These are phyloP conservation scores for Brachycybe producta DNA, from an alignment of 2,888 invertebrate species.

Conservation along the genomic window DNA sequence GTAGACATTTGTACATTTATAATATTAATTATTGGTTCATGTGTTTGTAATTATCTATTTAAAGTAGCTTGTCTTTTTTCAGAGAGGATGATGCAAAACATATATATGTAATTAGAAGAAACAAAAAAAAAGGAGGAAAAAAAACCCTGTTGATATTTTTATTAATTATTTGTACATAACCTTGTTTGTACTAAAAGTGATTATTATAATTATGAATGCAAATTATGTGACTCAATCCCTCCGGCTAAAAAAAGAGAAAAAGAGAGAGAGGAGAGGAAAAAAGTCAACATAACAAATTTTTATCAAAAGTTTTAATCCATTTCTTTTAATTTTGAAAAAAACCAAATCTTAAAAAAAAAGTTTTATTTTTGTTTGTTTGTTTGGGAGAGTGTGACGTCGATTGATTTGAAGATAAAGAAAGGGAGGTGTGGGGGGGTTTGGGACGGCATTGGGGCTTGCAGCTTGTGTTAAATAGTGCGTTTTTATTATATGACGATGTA, in stretches of 20 bases:
- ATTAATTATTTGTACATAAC: conserved; percentile 13
- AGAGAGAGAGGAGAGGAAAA: no score
- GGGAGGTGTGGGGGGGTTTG: neutral
- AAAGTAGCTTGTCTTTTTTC: neutral
- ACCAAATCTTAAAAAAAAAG: neutral
- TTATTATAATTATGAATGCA: neutral
- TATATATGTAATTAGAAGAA: conserved; percentile 1
- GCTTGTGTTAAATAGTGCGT: neutral
- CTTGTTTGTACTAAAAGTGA: no score
- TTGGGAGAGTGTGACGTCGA: neutral
- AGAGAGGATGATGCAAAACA: neutral
- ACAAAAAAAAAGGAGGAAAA: neutral
- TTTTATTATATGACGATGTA: conserved; percentile 10
- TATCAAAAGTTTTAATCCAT: no score
- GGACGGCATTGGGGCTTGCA: conserved; percentile 5
- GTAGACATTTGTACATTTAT: conserved; percentile 18
- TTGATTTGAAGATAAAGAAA: no score
- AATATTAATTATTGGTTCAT: neutral
- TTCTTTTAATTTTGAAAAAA: no score
- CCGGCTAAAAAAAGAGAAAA: neutral
- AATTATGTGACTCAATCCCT: neutral
- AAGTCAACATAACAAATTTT: no score
- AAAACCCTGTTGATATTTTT: conserved; percentile 13
- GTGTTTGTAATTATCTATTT: neutral
- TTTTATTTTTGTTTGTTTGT: neutral